A percentile compares a stretch with the other conserved stretches of the same genome.
phyloP scores from a whole-genome alignment of 2,888 invertebrate genomes.

The Drosophila bunnanda region DNA sequence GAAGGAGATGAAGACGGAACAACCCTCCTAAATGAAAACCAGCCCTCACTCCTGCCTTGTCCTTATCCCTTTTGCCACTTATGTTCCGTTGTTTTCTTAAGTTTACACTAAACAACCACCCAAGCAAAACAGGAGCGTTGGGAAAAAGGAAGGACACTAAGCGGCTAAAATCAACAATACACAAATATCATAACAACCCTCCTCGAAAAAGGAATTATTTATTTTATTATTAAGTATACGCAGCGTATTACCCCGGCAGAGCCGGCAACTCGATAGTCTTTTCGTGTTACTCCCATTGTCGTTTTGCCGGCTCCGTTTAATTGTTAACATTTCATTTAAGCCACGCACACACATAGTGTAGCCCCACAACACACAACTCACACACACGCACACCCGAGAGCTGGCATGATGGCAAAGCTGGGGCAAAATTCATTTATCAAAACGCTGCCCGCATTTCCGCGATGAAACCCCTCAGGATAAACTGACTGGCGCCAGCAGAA shows the following conservation, averaged over 20 bases:
- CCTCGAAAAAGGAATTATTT: conserved; percentile 46
- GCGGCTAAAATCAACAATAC: conserved; percentile 35
- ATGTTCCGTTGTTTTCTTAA: conserved; percentile 63
- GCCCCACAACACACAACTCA: neutral
- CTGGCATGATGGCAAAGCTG: conserved; percentile 5
- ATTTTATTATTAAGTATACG: conserved; percentile 73
- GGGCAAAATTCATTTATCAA: conserved; percentile 76
- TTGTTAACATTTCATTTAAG: conserved; percentile 80
- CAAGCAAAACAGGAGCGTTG: conserved; percentile 10
- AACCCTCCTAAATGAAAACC: conserved; percentile 65
- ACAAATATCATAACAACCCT: conserved; percentile 46
- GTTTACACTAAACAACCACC: conserved; percentile 62
- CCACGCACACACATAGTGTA: conserved; percentile 28
- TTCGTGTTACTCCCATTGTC: conserved; percentile 67
- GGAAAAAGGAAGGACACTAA: conserved; percentile 22
- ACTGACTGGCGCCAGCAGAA: conserved; percentile 72
- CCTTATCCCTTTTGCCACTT: conserved; percentile 61
- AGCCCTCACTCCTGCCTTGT: conserved; percentile 7
- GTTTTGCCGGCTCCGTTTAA: conserved; percentile 71
- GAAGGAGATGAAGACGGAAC: conserved; percentile 15
- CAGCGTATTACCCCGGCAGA: conserved; percentile 53
- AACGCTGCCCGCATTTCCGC: conserved; percentile 74
- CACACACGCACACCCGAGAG: conserved; percentile 29
- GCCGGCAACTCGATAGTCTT: conserved; percentile 67
- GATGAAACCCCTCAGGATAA: conserved; percentile 61